A percentile compares a stretch with the other conserved stretches of the same genome.
Evolutionary conservation across 2,113 vertebrate genomes (phyloP).

Genomic region (Ptyas mucosa): DNA sequence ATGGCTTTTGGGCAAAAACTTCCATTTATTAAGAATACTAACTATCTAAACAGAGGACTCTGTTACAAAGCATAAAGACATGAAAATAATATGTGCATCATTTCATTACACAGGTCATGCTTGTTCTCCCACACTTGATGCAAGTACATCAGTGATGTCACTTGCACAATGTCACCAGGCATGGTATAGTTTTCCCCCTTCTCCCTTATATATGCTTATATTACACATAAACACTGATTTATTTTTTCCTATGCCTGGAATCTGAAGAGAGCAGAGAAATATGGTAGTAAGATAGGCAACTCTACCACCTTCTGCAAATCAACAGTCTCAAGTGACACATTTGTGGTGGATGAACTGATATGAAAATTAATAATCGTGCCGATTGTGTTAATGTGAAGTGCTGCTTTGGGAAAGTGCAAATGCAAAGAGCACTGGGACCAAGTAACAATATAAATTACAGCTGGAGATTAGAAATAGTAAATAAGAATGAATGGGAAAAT

Average conservation of each 20-base stretch:
- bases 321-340: background rate
- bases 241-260: background rate
- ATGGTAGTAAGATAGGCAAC: background rate
- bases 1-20: background rate
- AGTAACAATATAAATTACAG: background rate
- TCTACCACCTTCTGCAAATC: background rate
- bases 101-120: background rate
- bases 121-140: background rate
- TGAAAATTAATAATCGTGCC: background rate
- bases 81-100: background rate
- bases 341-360: background rate
- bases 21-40: background rate
- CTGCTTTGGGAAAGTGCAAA: background rate
- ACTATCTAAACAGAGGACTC: background rate
- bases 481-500: no score
- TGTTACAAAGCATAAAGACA: background rate
- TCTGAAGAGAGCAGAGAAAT: background rate
- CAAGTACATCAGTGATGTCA: background rate
- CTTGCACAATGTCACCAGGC: background rate
- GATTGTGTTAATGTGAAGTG: background rate
- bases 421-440: background rate
- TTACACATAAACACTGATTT: background rate
- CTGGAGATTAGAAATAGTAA: background rate
- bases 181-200: background rate
- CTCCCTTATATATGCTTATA: background rate